Percentiles rank a stretch among this genome's conserved stretches.
These are phyloP conservation scores for Plestiodon gilberti DNA, from an alignment of 2,113 vertebrate species.

Conservation along the genomic window DNA sequence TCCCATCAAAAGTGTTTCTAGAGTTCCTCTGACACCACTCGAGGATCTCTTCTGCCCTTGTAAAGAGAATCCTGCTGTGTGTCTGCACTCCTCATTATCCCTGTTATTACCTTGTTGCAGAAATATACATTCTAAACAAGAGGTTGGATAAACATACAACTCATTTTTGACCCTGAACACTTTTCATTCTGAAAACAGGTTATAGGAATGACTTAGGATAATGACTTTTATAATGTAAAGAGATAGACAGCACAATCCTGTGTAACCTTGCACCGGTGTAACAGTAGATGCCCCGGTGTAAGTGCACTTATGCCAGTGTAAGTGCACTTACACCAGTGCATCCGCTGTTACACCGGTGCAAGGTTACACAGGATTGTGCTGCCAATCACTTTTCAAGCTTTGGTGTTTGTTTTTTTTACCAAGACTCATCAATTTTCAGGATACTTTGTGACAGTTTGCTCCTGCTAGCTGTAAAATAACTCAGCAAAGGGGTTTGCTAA, in stretches of 20 bases:
- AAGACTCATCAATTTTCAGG: conserved; percentile 43
- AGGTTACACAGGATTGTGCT: too few species aligned
- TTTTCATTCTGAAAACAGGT: conserved; percentile 11
- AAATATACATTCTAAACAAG: conserved; percentile 31
- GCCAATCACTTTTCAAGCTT: neutral
- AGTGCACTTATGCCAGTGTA: too few species aligned
- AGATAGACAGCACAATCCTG: too few species aligned
- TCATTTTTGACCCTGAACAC: conserved; percentile 11
- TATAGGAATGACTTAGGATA: neutral
- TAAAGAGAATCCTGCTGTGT: neutral
- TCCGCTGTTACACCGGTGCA: too few species aligned
- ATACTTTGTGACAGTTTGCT: conserved; percentile 31
- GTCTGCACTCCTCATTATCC: conserved; percentile 24
- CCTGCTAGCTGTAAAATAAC: conserved; percentile 41
- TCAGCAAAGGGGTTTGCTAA: conserved; percentile 33
- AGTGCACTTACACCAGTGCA: too few species aligned
- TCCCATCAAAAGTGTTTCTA: neutral
- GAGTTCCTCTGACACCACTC: neutral
- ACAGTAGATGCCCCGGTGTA: too few species aligned
- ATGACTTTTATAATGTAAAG: conserved; percentile 40
- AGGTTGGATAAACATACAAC: conserved; percentile 40
- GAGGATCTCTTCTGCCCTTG: neutral
- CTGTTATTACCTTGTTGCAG: conserved; percentile 18
- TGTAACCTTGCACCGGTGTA: too few species aligned
- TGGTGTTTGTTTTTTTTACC: too few species aligned